phyloP scores from a whole-genome alignment of 2,888 invertebrate genomes.

The Eilema griseolum region DNA sequence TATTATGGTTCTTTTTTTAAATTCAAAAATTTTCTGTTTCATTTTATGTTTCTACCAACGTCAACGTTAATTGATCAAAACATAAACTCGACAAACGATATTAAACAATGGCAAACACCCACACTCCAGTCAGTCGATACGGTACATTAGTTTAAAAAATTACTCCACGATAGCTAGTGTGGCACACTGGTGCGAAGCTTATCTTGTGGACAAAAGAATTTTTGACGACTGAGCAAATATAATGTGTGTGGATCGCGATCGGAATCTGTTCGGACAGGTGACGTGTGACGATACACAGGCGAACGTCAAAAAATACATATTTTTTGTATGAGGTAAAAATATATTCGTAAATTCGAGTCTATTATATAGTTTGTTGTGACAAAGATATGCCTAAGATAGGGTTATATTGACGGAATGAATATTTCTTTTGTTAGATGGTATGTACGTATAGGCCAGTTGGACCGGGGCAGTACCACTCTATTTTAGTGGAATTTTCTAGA shows the following conservation, averaged over 20 bases:
- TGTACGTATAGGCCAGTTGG: background rate
- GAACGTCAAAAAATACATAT: conserved; percentile 41
- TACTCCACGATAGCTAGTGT: conserved; percentile 51
- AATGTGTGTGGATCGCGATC: conserved; percentile 71
- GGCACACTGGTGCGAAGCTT: conserved; percentile 63
- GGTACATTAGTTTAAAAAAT: conserved; percentile 57
- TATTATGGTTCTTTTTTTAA: no score
- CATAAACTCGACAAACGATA: background rate
- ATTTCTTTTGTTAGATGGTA: background rate
- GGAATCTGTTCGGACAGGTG: conserved; percentile 76
- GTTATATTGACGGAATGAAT: background rate
- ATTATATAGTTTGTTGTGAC: conserved; percentile 9
- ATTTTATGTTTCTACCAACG: no score
- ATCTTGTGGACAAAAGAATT: conserved; percentile 79
- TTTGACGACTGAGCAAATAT: conserved; percentile 82
- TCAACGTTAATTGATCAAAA: background rate
- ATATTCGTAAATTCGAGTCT: conserved; percentile 19
- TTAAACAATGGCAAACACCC: conserved; percentile 14
- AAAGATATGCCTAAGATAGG: conserved; percentile 14
- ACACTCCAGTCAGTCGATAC: conserved; percentile 29
- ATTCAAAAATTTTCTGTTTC: no score
- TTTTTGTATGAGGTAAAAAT: conserved; percentile 34
- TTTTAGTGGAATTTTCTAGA: no score
- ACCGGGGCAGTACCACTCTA: background rate
- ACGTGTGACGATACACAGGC: conserved; percentile 69